These are phyloP conservation scores for Erebia palarica DNA, from an alignment of 2,888 invertebrate species.

Conservation along the genomic window DNA sequence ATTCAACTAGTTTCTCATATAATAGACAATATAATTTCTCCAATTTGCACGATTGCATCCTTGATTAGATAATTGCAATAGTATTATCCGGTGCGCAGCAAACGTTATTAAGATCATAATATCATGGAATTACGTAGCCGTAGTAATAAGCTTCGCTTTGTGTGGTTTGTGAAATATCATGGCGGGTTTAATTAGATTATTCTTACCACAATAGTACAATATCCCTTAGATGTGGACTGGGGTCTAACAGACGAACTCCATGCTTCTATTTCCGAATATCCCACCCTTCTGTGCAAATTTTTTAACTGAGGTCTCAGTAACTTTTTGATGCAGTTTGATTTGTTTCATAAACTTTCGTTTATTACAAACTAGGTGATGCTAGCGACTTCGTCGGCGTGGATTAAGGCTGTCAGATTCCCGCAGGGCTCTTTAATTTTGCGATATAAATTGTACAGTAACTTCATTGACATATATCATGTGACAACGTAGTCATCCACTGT, in stretches of 20 bases:
- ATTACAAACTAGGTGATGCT: no score
- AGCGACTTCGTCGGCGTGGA: no score
- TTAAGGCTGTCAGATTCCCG: no score
- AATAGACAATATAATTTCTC: not conserved
- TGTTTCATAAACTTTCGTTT: no score
- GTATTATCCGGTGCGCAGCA: not conserved
- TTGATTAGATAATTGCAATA: conserved; percentile 12
- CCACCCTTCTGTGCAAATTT: no score
- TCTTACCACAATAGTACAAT: not conserved
- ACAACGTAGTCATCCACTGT: no score
- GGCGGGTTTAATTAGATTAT: not conserved
- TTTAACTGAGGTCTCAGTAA: no score
- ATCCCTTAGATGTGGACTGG: not conserved
- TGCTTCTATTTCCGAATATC: not conserved
- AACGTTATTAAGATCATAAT: conserved; percentile 4
- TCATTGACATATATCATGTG: no score
- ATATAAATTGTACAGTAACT: no score
- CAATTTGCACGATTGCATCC: not conserved
- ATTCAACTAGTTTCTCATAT: not conserved
- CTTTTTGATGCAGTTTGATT: no score
- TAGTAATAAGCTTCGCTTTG: conserved; percentile 7
- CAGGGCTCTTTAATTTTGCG: no score
- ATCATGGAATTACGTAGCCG: conserved; percentile 9
- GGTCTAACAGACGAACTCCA: not conserved
- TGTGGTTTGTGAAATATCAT: conserved; percentile 9